A percentile compares a stretch with the other conserved stretches of the same genome.
These are phyloP conservation scores for Acridotheres tristis DNA, from an alignment of 2,797 vertebrate species.

Conservation along the genomic window DNA sequence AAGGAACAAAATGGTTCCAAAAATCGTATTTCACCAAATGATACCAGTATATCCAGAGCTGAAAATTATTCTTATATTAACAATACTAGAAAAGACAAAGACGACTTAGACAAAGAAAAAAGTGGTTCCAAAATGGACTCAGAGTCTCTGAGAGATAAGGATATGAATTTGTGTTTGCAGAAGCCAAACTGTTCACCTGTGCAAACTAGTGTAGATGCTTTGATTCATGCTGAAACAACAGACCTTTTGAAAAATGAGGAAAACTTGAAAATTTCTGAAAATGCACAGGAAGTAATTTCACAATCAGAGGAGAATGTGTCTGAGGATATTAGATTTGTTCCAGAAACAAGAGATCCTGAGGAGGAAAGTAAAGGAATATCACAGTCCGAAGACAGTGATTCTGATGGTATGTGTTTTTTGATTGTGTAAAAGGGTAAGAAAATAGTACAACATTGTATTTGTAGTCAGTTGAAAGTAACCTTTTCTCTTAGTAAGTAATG, in stretches of 20 bases:
- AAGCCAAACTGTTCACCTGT: background rate
- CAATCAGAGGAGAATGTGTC: background rate
- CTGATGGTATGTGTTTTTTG: constrained; percentile 72
- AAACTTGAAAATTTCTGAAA: background rate
- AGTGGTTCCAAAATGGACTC: background rate
- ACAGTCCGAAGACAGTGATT: constrained; percentile 74
- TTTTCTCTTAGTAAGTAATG: background rate
- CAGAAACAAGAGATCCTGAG: background rate
- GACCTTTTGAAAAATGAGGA: background rate
- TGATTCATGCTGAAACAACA: background rate
- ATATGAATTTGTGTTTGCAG: background rate
- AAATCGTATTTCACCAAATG: background rate
- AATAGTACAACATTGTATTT: background rate
- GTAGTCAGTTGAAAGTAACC: background rate
- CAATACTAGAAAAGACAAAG: background rate
- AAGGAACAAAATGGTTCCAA: background rate
- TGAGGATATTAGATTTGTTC: background rate
- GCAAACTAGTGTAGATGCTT: background rate
- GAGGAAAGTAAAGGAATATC: background rate
- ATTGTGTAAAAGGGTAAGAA: background rate
- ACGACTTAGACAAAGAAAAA: background rate
- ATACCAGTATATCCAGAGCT: background rate
- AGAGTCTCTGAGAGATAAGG: background rate
- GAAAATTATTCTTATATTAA: background rate
- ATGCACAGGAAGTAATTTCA: background rate